Evolutionary conservation across 2,797 vertebrate genomes (phyloP).

Genomic region (Bufotes viridis): DNA sequence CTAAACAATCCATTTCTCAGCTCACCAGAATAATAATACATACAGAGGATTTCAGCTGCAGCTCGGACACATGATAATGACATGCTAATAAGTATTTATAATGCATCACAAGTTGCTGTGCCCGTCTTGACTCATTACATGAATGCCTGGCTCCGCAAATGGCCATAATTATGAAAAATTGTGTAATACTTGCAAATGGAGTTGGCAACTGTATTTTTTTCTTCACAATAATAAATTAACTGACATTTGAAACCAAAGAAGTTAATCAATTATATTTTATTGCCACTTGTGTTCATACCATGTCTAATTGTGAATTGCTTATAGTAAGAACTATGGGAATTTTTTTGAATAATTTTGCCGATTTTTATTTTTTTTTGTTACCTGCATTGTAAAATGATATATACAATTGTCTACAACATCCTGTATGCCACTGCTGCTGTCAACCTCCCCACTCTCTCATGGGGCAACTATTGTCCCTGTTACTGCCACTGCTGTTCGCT

Average conservation of each 20-base stretch:
- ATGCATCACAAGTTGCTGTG: slow-evolving; percentile 24
- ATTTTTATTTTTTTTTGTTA: neutral
- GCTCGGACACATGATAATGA: slow-evolving; percentile 31
- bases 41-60: neutral
- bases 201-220: slow-evolving; percentile 24
- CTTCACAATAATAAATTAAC: slow-evolving; percentile 9
- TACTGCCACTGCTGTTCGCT: too few species aligned
- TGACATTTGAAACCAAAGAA: slow-evolving; percentile 32
- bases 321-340: neutral
- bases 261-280: slow-evolving; percentile 27
- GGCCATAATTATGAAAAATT: slow-evolving; percentile 44
- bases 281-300: slow-evolving; percentile 8
- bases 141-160: slow-evolving; percentile 29
- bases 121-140: slow-evolving; percentile 43
- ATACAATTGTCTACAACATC: too few species aligned
- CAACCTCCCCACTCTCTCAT: too few species aligned
- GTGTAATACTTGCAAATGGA: slow-evolving; percentile 41
- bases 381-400: neutral
- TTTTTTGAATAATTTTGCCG: neutral
- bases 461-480: too few species aligned
- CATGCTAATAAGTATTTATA: slow-evolving; percentile 37
- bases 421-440: too few species aligned
- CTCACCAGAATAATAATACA: neutral
- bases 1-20: slow-evolving; percentile 9
- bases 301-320: neutral